These are phyloP conservation scores for Nipponacmea schrenckii DNA, from an alignment of 2,888 invertebrate genomes.

Conservation along the genomic window DNA sequence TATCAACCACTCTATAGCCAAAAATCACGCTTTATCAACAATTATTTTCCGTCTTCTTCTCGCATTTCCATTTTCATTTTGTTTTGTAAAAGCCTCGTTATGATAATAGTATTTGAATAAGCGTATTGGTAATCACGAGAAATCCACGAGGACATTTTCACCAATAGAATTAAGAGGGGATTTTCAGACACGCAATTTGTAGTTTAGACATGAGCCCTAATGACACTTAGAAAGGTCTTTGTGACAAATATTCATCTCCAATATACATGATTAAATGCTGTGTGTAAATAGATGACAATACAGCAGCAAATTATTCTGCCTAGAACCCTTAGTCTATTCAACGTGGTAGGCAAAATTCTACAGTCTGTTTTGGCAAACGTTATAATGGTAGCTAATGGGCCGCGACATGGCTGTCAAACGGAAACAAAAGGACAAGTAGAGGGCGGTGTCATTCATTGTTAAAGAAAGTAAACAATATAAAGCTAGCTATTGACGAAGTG, in stretches of 20 bases:
- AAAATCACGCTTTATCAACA: slow-evolving; percentile 18
- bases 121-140: slow-evolving; percentile 6
- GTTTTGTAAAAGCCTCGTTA: slow-evolving; percentile 8
- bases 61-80: slow-evolving; percentile 6
- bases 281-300: slow-evolving; percentile 22
- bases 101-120: slow-evolving; percentile 6
- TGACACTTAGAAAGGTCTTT: slow-evolving; percentile 18
- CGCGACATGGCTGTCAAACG: slow-evolving; percentile 34
- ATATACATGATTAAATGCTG: slow-evolving; percentile 20
- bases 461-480: slow-evolving; percentile 16
- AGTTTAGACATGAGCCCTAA: slow-evolving; percentile 1
- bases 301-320: slow-evolving; percentile 12
- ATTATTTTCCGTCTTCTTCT: slow-evolving; percentile 7
- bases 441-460: slow-evolving; percentile 20
- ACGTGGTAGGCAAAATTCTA: slow-evolving; percentile 18
- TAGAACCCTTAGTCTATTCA: slow-evolving; percentile 9
- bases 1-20: slow-evolving; percentile 22
- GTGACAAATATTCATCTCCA: slow-evolving; percentile 19
- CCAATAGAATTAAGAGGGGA: slow-evolving; percentile 6
- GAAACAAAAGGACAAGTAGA: slow-evolving; percentile 31
- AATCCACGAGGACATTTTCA: neutral
- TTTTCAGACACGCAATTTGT: slow-evolving; percentile 7
- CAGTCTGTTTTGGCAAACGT: slow-evolving; percentile 25
- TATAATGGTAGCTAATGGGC: slow-evolving; percentile 35
- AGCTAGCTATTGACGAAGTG: slow-evolving; percentile 7